Conservation (phyloP, 2,113 vertebrate species). For the Aegithalos caudatus region DNA sequence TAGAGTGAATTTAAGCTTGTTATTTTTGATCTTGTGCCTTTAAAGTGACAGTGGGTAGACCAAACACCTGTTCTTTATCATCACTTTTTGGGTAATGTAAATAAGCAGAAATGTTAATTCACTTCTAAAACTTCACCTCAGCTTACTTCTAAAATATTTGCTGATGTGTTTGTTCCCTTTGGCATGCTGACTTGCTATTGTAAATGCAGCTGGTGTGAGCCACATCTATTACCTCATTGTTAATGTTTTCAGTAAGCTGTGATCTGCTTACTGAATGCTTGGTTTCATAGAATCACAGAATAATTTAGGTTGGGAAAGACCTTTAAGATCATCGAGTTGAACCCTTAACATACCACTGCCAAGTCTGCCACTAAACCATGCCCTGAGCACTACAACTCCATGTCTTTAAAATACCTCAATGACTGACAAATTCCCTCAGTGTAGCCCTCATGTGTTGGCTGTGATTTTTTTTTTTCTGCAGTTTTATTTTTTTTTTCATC, state of each 20-base stretch:
- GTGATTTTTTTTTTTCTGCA: background rate
- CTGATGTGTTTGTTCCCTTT: background rate
- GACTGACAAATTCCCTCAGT: background rate
- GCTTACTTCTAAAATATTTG: background rate
- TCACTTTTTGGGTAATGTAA: slow-evolving; percentile 46
- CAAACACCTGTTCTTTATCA: slow-evolving; percentile 40
- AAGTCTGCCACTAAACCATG: background rate
- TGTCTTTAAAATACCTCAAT: background rate
- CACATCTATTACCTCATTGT: background rate
- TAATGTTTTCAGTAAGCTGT: background rate
- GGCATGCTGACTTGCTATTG: background rate
- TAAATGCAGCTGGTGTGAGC: background rate
- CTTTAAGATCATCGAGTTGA: background rate
- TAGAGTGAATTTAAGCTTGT: background rate
- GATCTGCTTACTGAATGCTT: background rate
- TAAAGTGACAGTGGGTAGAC: slow-evolving; percentile 27
- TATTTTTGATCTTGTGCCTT: slow-evolving; percentile 41
- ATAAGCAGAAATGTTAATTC: slow-evolving; percentile 18
- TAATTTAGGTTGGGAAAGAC: background rate
- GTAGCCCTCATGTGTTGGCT: background rate
- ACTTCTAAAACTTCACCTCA: background rate
- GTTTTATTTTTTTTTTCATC: background rate
- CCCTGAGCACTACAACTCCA: background rate
- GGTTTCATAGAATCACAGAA: background rate
- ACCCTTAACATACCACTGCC: background rate